These are phyloP conservation scores for Stratiolaelaps scimitus DNA, from an alignment of 1,140 invertebrate genomes.

Conservation along the genomic window DNA sequence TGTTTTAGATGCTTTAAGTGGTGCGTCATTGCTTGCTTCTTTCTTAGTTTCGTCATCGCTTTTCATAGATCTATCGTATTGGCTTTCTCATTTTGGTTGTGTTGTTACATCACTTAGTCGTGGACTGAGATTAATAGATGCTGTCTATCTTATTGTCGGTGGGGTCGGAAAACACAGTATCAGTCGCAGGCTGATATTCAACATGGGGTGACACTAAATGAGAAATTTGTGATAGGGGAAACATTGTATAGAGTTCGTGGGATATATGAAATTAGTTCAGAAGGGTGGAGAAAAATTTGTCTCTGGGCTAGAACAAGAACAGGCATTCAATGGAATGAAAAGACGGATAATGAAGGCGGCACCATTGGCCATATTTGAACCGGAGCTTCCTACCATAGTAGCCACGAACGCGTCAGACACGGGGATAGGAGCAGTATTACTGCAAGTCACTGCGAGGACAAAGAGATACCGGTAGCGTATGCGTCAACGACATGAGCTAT, in stretches of 20 bases:
- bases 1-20: too few relatives aligned
- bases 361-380: background rate
- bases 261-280: background rate
- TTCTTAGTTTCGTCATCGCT: too few relatives aligned
- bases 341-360: background rate
- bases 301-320: background rate
- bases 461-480: conserved; percentile 26
- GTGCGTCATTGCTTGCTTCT: too few relatives aligned
- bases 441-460: background rate
- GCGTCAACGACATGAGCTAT: conserved; percentile 37
- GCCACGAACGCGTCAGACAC: background rate
- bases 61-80: too few relatives aligned
- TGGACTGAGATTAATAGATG: too few relatives aligned
- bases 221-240: conserved; percentile 30
- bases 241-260: conserved; percentile 27
- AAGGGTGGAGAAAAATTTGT: background rate
- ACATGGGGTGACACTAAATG: conserved; percentile 35
- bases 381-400: background rate
- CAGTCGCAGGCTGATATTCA: too few relatives aligned
- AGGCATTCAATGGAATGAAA: background rate
- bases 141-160: too few relatives aligned
- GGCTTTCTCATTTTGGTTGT: too few relatives aligned
- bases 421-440: background rate
- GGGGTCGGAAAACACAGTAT: too few relatives aligned
- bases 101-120: too few relatives aligned